Percentiles rank a stretch among this genome's conserved stretches.
phyloP scores from a whole-genome alignment of 2,797 vertebrate species.

The Smutsia gigantea region DNA sequence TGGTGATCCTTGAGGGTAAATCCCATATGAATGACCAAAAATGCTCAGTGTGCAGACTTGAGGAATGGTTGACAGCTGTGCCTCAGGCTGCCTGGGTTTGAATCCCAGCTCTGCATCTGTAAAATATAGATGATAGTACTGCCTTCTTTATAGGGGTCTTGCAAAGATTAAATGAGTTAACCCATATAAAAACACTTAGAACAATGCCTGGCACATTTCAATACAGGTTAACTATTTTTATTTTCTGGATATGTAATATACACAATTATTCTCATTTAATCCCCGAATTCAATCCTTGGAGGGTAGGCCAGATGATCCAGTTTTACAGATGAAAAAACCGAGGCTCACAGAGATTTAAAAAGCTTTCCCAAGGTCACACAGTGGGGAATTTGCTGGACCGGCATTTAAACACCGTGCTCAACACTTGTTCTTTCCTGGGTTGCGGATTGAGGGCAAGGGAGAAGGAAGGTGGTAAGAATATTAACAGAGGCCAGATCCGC shows the following conservation, averaged over 20 bases:
- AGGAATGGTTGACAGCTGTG: accelerated
- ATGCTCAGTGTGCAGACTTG: accelerated
- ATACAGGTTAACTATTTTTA: background rate
- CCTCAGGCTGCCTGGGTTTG: background rate
- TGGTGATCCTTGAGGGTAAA: too few relatives aligned
- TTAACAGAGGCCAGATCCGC: background rate
- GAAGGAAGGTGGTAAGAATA: too few relatives aligned
- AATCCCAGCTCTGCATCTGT: background rate
- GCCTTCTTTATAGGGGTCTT: background rate
- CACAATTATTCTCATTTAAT: background rate
- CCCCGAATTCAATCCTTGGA: background rate
- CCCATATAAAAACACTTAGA: background rate
- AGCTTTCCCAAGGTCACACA: background rate
- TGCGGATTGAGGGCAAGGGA: background rate
- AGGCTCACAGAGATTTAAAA: background rate
- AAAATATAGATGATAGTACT: background rate
- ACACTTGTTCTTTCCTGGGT: background rate
- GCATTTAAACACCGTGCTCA: background rate
- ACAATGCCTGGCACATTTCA: background rate
- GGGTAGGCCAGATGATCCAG: background rate
- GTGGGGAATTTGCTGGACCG: background rate
- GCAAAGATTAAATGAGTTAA: background rate
- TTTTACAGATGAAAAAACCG: background rate
- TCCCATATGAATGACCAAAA: background rate
- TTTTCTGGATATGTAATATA: background rate